Base-by-base conservation (phyloP, 2,888 invertebrate species). In the Macaria liturata region DNA sequence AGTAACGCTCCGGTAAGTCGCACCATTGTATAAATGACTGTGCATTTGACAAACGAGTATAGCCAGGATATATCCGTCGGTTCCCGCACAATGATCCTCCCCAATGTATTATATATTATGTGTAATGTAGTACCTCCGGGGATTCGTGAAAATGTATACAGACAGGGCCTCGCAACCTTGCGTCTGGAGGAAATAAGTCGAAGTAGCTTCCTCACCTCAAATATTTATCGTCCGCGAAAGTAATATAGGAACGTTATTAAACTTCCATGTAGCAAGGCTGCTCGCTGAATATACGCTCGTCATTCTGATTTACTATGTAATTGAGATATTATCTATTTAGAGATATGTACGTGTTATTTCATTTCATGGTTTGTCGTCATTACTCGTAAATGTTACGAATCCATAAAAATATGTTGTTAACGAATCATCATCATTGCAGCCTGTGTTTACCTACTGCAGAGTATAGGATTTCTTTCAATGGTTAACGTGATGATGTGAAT, bases 31-130 rank as follows among this genome's bases (percentile, higher is more conserved):
- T 90, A 90, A 88, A 91, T 89, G 88, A 88, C 86, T 86, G 85
- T 84, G 83, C 88, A 87, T 91, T 90, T 90, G 88, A 91, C 88
- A 91, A 91, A 91, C 86, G 91, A 90, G 88, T 85, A 86, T 88
- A 85, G 87, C 78, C 83, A 81, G 84, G 20, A 86, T 85, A 86
- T 86, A 88, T 88, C 83, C 86, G 83, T 79, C 83, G 83, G 86
- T 88, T 84, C 84, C 84, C 84, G 86, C 80, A 84, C 84, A 87
- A 87, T 86, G 88, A 88, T 88, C 85, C 88, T 85, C 88, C 84
- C 86, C 80, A 80, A 84, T 83, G 88, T 86, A 86, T 86, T 88
- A 87, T 86, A 86, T 88, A 67, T 64, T 62, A 64, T 65, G 62
- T 67, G 65, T 65, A 86, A 88, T 88, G 84, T 83, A 82, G 76